Conservation (phyloP, 2,113 vertebrate genomes). For the Nibea albiflora region DNA sequence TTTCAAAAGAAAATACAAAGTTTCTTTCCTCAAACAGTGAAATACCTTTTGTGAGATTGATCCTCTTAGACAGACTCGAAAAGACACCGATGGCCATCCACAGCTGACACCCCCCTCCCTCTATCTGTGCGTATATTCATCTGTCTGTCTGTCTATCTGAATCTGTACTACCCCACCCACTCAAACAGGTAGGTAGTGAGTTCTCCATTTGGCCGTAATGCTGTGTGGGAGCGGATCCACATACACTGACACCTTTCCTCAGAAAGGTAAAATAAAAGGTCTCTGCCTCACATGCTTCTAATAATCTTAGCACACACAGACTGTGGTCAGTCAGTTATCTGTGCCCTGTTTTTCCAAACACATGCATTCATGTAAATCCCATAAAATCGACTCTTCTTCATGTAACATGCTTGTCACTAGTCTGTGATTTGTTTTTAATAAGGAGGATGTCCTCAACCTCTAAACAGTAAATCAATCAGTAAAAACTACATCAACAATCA, state of each 20-base stretch:
- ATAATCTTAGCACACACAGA: not conserved
- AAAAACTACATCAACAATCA: too few relatives aligned
- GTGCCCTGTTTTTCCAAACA: not conserved
- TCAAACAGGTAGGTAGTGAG: slow-evolving; percentile 86
- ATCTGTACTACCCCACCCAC: slow-evolving; percentile 37
- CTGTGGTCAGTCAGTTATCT: not conserved
- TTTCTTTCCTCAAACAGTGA: not conserved
- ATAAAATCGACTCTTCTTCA: too few relatives aligned
- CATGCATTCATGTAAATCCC: not conserved
- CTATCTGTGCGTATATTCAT: slow-evolving; percentile 1
- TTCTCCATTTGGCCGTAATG: slow-evolving; percentile 86
- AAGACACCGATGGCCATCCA: not conserved
- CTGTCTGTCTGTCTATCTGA: slow-evolving; percentile 50
- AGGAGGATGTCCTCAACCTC: too few relatives aligned
- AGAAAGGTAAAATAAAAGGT: slow-evolving; percentile 81
- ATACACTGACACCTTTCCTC: slow-evolving; percentile 78
- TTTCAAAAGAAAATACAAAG: not conserved
- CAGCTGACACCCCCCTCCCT: not conserved
- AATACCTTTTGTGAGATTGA: not conserved
- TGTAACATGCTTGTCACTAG: too few relatives aligned
- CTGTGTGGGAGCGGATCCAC: slow-evolving; percentile 88
- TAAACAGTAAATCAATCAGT: too few relatives aligned
- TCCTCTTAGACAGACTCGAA: not conserved
- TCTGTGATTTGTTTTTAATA: too few relatives aligned
- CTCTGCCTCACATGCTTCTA: slow-evolving; percentile 2